Evolutionary conservation across 2,888 invertebrate genomes (phyloP).

Genomic region (Drosophila lutescens): DNA sequence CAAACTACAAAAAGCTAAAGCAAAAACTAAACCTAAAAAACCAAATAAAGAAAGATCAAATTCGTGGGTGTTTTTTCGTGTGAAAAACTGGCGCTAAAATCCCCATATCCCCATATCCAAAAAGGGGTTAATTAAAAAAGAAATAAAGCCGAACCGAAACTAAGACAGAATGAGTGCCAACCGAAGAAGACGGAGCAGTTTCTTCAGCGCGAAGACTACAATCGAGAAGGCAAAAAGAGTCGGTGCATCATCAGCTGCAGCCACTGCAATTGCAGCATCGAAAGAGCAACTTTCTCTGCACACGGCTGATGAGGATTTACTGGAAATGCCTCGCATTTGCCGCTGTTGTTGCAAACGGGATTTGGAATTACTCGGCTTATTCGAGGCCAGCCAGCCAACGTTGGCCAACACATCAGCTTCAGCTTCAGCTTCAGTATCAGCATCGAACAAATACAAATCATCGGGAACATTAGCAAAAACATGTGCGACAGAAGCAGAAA

Average conservation of each 20-base stretch:
- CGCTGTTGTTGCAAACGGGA: slow-evolving; percentile 67
- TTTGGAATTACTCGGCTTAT: slow-evolving; percentile 53
- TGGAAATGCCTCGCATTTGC: slow-evolving; percentile 58
- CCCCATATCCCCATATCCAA: slow-evolving; percentile 1
- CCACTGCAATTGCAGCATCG: background rate
- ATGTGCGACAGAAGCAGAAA: slow-evolving; percentile 11
- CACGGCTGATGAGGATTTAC: slow-evolving; percentile 15
- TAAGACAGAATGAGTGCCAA: slow-evolving; percentile 41
- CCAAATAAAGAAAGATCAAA: background rate
- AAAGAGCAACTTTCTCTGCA: slow-evolving; percentile 37
- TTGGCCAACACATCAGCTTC: slow-evolving; percentile 3
- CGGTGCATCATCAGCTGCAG: slow-evolving; percentile 6
- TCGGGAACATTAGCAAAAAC: slow-evolving; percentile 16
- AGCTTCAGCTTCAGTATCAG: slow-evolving; percentile 1
- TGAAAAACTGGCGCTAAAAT: slow-evolving; percentile 17
- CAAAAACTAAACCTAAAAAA: background rate
- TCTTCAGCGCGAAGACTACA: slow-evolving; percentile 1
- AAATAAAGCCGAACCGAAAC: slow-evolving; percentile 10
- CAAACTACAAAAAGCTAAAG: slow-evolving; percentile 15
- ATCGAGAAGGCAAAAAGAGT: background rate
- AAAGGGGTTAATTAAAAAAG: slow-evolving; percentile 23
- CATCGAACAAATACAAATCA: slow-evolving; percentile 28
- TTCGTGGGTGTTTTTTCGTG: slow-evolving; percentile 21
- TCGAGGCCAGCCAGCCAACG: slow-evolving; percentile 46
- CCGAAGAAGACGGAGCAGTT: slow-evolving; percentile 25